Conservation (phyloP, 2,888 invertebrate species). For the Trichogramma dendrolimi region DNA sequence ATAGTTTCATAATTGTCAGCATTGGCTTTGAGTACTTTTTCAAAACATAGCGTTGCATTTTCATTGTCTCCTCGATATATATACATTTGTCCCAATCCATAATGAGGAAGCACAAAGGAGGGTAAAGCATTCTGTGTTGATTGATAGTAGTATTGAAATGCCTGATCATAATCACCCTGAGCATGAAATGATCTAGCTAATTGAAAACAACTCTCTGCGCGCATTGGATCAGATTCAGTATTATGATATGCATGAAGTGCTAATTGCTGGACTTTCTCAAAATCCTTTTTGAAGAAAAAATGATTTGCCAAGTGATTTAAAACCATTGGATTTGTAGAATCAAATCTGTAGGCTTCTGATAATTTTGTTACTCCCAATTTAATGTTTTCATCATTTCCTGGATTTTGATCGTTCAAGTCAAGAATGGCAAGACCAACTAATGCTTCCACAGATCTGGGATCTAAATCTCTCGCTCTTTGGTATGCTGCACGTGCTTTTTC, state of each 20-base stretch:
- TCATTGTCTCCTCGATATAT: slow-evolving; percentile 93
- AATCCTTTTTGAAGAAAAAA: slow-evolving; percentile 99
- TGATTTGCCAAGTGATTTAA: slow-evolving; percentile 98
- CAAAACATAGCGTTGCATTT: slow-evolving; percentile 80
- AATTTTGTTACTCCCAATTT: slow-evolving; percentile 92
- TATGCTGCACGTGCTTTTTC: slow-evolving; percentile 96
- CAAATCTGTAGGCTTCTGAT: slow-evolving; percentile 92
- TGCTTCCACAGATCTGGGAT: slow-evolving; percentile 92
- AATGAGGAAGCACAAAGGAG: slow-evolving; percentile 93
- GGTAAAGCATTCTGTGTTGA: slow-evolving; percentile 95
- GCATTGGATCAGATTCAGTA: slow-evolving; percentile 97
- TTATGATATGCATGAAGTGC: slow-evolving; percentile 96
- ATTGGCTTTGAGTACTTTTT: background rate
- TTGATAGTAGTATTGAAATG: slow-evolving; percentile 98
- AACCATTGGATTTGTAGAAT: slow-evolving; percentile 97
- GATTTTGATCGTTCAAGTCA: slow-evolving; percentile 88
- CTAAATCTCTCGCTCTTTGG: slow-evolving; percentile 87
- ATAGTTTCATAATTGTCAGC: slow-evolving; percentile 97
- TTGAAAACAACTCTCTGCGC: slow-evolving; percentile 97
- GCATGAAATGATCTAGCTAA: slow-evolving; percentile 71
- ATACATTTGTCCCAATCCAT: slow-evolving; percentile 98
- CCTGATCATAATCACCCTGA: slow-evolving; percentile 85
- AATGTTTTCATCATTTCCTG: slow-evolving; percentile 67
- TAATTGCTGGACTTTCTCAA: slow-evolving; percentile 90
- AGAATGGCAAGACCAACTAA: slow-evolving; percentile 91